Base-by-base conservation (phyloP, 1,140 invertebrate genomes). In the Drosophila leontia region DNA sequence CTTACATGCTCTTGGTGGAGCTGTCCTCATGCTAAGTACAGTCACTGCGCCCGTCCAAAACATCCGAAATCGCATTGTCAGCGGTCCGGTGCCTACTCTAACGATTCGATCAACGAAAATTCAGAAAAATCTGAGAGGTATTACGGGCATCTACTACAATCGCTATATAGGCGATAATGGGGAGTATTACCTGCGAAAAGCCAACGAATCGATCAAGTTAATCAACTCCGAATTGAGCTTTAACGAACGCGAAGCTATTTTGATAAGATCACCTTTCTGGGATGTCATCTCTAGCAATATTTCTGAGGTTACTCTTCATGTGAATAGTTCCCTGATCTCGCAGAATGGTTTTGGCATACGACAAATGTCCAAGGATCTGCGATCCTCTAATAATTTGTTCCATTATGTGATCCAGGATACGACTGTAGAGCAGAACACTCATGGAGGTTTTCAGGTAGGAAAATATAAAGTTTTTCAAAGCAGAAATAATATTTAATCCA, bases 381-480 rank as follows among this genome's bases (percentile, higher is more conserved):
- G 97, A 64, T 96, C 97, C 63, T 98, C 97, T 0, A 98, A 98
- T 83, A 99, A 99, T 94, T 93, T 99, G 1, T 99, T 98, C 93
- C 98, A 99, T 90, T 99, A 98, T 95, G 94, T 97, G 29, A 92
- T 99, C 35, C 96, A 97, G 93, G 97, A 98, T 81, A 97, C 97
- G 75, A 96, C 97, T 0, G 95, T 98, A 41, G 97, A 98, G 85
- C 94, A 97, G 76, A 99, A 99, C 92, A 93, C 93, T 59, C 94
- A 94, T 35, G 97, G 97, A 26, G 98, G 98, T 17, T 96, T 99
- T 69, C 95, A 98, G 86, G 68, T 71, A 34, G 19, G 11, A 3
- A 12, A 6, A 17, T 6, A 9, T 7, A 8, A 1, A 11, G 3
- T 19, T 29, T 32, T 7, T 23, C 0, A 29, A 23, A 23, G 23